Base-by-base conservation (phyloP, 2,113 vertebrate species). In the Lepus europaeus region DNA sequence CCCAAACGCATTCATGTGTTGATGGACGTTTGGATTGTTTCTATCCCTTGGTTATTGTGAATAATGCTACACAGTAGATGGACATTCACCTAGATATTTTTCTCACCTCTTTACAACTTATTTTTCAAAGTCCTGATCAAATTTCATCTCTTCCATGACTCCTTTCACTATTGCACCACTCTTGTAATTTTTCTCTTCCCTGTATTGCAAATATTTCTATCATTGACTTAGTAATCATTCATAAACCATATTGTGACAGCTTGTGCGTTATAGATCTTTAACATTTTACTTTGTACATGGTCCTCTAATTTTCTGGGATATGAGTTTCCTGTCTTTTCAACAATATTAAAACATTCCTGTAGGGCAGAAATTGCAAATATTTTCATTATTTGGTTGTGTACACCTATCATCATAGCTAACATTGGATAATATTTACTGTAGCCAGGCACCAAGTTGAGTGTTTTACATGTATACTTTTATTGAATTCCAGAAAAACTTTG, bases 251-350 rank as follows among this genome's bases (percentile, higher is more conserved):
- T n/a, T 81, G 33, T 94, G 80, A 89, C 45, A 72, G 12, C 20
- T 81, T 89, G 6, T 25, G 89, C 11, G 33, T 51, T 66, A 53
- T 36, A 74, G 16, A 49, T 85, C 14, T 59, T 88, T 85, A 53
- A 49, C 20, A 39, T 89, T 94, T 92, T 64, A 36, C 45, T 73
- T 61, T 92, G 27, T 19, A 33, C 36, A 27, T 74, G n/a, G 27
- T 39, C n/a, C 63, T 91, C 12, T 68, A 63, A 39, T 4, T 29
- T 90, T 94, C 86, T 68, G 39, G 70, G 22, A 81, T 74, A 49
- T 90, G 63, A 1, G 82, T 92, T 89, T 66, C 36, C 68, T 78
- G 14, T 76, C 31, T 89, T 96, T 86, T 85, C 25, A 93, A 63
- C 29, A 12, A 83, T 16, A 85, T 45, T 9, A 33, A 79, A 91